phyloP scores from a whole-genome alignment of 2,888 invertebrate species.

The Capitulum mitella region DNA sequence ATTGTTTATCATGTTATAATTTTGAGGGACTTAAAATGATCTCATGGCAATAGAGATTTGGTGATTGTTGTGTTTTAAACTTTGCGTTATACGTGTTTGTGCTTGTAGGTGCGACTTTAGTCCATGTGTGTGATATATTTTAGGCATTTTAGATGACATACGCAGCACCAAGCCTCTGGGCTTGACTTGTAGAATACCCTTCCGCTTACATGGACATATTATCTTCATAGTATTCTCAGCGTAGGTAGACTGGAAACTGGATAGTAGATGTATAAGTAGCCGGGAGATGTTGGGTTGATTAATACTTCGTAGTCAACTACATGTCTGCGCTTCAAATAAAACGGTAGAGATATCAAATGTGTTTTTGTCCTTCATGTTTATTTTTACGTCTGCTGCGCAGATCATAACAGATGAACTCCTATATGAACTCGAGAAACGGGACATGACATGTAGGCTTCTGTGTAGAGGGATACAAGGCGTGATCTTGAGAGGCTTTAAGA shows the following conservation, averaged over 20 bases:
- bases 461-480: too few relatives aligned
- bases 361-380: too few relatives aligned
- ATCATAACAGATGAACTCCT: too few relatives aligned
- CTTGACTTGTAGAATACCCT: neutral
- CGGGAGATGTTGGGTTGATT: neutral
- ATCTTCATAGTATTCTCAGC: neutral
- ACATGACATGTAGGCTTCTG: too few relatives aligned
- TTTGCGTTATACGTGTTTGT: neutral
- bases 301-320: constrained; percentile 4
- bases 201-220: neutral
- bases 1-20: neutral
- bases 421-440: too few relatives aligned
- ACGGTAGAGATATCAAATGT: neutral
- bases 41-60: constrained; percentile 22
- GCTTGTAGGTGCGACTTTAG: neutral
- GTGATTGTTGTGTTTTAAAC: constrained; percentile 21
- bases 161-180: neutral
- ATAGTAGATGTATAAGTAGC: neutral
- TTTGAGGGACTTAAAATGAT: constrained; percentile 15
- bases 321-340: constrained; percentile 16
- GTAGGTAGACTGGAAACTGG: neutral
- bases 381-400: too few relatives aligned
- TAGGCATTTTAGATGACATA: neutral
- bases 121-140: constrained; percentile 21
- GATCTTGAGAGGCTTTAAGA: too few relatives aligned